Evolutionary conservation across 2,113 vertebrate genomes (phyloP).

Genomic region (Choloepus hoffmanni): DNA sequence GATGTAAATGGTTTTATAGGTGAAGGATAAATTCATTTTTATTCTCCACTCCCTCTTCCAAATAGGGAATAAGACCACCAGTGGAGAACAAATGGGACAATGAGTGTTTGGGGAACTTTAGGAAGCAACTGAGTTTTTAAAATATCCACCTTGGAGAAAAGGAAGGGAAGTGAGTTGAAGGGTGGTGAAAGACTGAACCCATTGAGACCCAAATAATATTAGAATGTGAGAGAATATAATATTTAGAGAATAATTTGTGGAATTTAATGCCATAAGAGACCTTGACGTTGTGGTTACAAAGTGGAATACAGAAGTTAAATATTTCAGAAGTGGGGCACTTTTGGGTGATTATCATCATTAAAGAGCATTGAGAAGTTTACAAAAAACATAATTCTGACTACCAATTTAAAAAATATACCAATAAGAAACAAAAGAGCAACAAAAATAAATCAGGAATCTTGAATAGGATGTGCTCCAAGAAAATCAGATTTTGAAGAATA

Average conservation of each 20-base stretch:
- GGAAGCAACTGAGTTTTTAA: background rate
- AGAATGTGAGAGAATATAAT: background rate
- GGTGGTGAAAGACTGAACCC: background rate
- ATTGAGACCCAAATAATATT: background rate
- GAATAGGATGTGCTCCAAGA: background rate
- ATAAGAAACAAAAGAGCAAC: background rate
- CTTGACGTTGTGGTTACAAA: background rate
- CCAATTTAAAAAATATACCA: background rate
- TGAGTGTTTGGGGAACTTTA: too few relatives aligned
- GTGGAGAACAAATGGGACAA: background rate
- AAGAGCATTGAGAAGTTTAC: background rate
- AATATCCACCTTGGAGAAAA: background rate
- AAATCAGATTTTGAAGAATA: background rate
- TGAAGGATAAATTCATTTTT: background rate
- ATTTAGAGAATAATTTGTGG: background rate
- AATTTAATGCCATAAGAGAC: background rate
- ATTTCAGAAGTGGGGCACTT: background rate
- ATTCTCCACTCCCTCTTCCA: background rate
- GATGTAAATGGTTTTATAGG: background rate
- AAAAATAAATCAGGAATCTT: background rate
- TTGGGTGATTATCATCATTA: background rate
- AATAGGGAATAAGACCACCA: background rate
- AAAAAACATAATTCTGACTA: background rate
- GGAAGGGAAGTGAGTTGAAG: background rate
- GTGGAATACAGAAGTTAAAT: rapidly evolving